Evolutionary conservation across 37 sponge, comb jelly and placozoan genomes (phyloP), one percentile per base, ranked within the genome.

Genomic region (Beroe ovata): DNA sequence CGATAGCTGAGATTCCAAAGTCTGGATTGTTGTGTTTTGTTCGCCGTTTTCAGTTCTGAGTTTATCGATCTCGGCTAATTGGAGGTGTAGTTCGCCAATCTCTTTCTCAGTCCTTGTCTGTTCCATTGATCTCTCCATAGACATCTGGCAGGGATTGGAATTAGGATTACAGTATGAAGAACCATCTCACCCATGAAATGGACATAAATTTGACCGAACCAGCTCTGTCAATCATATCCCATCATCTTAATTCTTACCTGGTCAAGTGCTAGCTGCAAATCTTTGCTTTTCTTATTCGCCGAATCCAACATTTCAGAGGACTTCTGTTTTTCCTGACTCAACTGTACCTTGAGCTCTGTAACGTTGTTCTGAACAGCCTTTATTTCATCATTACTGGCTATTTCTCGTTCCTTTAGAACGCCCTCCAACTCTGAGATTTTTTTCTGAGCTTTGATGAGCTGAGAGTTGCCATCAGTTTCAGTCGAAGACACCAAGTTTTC

Each of bases 361-460:
- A 66, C 69, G 2, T 34, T 66, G 36, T 66, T 37, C 29, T 66
- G 25, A 26, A 66, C 69, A 19, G 25, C 69, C 69, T 32, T 66
- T 37, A 66, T 25, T 37, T 66, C 69, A 25, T 14, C 41, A 40
- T 16, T 40, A 20, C 54, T 77, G 3, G 84, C 84, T n/a, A 11
- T 77, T 29, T 77, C 47, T 19, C 54, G 42, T 23, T 77, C 84
- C 84, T 23, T 39, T 26, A 77, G 47, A 1, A 42, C 54, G 3
- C 21, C 33, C 84, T 77, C 84, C 41, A 77, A 54, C 28, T 77
- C 84, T 4, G 84, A 77, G 0, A 77, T 77, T 54, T 77, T 77
- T 20, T 77, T 77, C 36, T 77, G 84, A 21, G 84, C 84, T 21
- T 6, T n/a, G 54, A 77, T 39, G 3, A 77, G 23, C 84, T 77